Evolutionary conservation across 2,113 vertebrate genomes (phyloP).

Genomic region (Alethe castanea): DNA sequence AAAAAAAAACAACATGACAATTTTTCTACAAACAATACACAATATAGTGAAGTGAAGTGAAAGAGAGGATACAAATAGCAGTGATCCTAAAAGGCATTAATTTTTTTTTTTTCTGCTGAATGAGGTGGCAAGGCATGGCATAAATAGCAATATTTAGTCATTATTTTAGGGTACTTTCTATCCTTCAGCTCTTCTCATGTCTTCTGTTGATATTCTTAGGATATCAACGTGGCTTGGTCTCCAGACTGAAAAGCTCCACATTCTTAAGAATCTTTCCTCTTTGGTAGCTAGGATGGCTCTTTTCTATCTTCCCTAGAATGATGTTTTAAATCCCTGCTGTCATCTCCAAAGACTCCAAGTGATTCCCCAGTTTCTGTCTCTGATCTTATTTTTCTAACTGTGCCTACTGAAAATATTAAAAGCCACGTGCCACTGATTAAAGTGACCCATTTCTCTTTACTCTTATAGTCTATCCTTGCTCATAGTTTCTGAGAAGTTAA

Average conservation of each 20-base stretch:
- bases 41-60: background rate
- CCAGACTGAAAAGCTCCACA: background rate
- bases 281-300: background rate
- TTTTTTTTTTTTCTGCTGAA: background rate
- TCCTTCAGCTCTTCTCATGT: background rate
- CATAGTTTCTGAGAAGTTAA: background rate
- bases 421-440: background rate
- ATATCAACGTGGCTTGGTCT: background rate
- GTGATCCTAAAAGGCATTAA: background rate
- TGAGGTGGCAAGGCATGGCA: background rate
- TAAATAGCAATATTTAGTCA: background rate
- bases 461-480: background rate
- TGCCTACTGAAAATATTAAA: background rate
- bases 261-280: background rate
- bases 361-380: background rate
- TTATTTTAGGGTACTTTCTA: background rate
- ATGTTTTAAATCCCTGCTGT: background rate
- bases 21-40: background rate
- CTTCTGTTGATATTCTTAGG: background rate
- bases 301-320: background rate
- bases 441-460: background rate
- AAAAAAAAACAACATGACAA: fast-evolving
- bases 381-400: background rate
- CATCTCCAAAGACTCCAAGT: background rate
- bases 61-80: background rate